A percentile compares a stretch with the other conserved stretches of the same genome.
phyloP scores from a whole-genome alignment of 2,113 vertebrate species.

The Urocynchramus pylzowi region DNA sequence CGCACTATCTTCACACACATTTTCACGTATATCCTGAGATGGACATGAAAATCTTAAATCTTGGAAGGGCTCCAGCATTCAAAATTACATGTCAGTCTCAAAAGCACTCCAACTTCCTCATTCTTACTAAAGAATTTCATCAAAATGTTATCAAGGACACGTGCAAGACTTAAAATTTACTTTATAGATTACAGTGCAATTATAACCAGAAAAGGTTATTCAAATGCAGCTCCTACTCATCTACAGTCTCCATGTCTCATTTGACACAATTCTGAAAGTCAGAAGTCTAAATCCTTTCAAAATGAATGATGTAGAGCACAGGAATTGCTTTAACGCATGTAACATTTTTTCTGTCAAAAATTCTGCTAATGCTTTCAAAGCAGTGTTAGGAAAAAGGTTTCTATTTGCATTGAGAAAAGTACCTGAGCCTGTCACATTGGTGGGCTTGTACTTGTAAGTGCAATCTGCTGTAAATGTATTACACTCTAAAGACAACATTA shows the following conservation, averaged over 20 bases:
- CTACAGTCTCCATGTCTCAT: background rate
- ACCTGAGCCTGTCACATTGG: background rate
- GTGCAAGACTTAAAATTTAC: background rate
- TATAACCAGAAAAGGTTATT: background rate
- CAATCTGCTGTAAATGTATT: background rate
- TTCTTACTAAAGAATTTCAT: background rate
- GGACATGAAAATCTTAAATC: background rate
- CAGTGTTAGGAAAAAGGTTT: background rate
- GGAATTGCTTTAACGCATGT: background rate
- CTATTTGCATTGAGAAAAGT: background rate
- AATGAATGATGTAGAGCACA: background rate
- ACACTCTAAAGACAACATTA: fast-evolving
- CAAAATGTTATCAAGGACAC: background rate
- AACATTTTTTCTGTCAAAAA: background rate
- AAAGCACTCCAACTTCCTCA: background rate
- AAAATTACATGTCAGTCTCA: background rate
- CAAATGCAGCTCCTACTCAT: background rate
- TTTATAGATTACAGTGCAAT: background rate
- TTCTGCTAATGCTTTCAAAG: background rate
- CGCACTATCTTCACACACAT: background rate
- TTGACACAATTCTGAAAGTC: background rate
- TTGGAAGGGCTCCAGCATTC: background rate
- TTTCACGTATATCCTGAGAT: background rate
- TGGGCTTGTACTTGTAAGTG: background rate
- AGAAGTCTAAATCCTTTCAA: background rate